phyloP scores from a whole-genome alignment of 1,140 invertebrate species.

The Aleiodes sp. region DNA sequence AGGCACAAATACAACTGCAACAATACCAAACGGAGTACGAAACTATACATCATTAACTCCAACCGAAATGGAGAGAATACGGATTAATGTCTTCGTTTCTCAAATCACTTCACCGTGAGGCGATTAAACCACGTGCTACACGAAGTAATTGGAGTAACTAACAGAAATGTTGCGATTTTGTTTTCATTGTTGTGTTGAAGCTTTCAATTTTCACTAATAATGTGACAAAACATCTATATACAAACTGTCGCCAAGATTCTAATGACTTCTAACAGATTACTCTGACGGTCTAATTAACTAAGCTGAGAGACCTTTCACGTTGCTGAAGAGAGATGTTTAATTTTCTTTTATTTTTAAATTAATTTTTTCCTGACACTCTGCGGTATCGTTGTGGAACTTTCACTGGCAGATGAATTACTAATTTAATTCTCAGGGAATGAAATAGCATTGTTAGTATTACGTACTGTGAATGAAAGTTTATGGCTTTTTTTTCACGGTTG shows the following conservation, averaged over 20 bases:
- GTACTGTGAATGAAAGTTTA: conserved; percentile 1
- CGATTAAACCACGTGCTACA: not conserved
- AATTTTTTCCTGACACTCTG: not conserved
- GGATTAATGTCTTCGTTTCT: not conserved
- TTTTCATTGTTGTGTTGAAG: not conserved
- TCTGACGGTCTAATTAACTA: conserved; percentile 3
- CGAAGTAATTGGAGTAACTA: not conserved
- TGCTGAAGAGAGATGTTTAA: not conserved
- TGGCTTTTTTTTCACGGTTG: not conserved
- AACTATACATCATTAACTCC: not conserved
- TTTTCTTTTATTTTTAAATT: not conserved
- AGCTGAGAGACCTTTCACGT: not conserved
- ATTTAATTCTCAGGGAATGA: not conserved
- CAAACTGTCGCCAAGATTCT: conserved; percentile 1
- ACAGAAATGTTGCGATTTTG: conserved; percentile 4
- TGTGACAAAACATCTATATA: not conserved
- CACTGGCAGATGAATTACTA: not conserved
- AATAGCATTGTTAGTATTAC: conserved; percentile 2
- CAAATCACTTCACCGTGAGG: not conserved
- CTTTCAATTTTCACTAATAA: not conserved
- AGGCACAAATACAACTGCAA: not conserved
- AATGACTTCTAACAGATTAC: conserved; percentile 6
- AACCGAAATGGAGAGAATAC: not conserved
- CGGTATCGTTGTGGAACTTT: not conserved
- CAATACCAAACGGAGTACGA: too few relatives aligned